These are phyloP conservation scores for Pseudomyrmex dendroicus DNA, from an alignment of 1,140 invertebrate species.

Conservation along the genomic window DNA sequence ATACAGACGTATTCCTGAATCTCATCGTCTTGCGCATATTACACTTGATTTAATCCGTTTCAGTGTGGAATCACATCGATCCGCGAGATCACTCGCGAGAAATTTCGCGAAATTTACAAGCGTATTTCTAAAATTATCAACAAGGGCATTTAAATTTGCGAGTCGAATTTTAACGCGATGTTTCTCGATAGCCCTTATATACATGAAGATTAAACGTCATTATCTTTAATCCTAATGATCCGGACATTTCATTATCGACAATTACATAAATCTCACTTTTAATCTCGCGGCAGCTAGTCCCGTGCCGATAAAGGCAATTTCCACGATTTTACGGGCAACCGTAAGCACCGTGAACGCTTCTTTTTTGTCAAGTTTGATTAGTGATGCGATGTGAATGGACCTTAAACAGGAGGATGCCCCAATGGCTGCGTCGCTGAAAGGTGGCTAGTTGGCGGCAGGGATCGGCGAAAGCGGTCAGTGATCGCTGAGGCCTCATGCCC, in stretches of 20 bases:
- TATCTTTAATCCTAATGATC: constrained; percentile 37
- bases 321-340: constrained; percentile 57
- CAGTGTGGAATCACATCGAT: constrained; percentile 1
- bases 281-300: constrained; percentile 42
- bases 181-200: constrained; percentile 2
- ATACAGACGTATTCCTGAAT: constrained; percentile 1
- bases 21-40: neutral
- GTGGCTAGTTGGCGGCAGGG: constrained; percentile 75
- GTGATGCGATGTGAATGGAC: constrained; percentile 74
- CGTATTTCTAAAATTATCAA: constrained; percentile 36
- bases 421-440: constrained; percentile 75
- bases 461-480: constrained; percentile 76
- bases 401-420: constrained; percentile 73
- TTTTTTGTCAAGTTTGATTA: constrained; percentile 72
- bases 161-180: constrained; percentile 1
- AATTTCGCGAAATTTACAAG: constrained; percentile 26
- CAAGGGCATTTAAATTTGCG: constrained; percentile 11
- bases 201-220: constrained; percentile 34
- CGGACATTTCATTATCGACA: constrained; percentile 51
- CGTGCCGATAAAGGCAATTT: constrained; percentile 61
- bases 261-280: constrained; percentile 57
- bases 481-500: constrained; percentile 72
- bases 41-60: constrained; percentile 22
- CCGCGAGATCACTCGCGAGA: constrained; percentile 1
- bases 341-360: constrained; percentile 27